Percentiles rank a stretch among this genome's conserved stretches.
These are phyloP conservation scores for Hydractinia echinata DNA, from an alignment of 30 jellyfish, hydroid and myxozoan species.

Conservation along the genomic window DNA sequence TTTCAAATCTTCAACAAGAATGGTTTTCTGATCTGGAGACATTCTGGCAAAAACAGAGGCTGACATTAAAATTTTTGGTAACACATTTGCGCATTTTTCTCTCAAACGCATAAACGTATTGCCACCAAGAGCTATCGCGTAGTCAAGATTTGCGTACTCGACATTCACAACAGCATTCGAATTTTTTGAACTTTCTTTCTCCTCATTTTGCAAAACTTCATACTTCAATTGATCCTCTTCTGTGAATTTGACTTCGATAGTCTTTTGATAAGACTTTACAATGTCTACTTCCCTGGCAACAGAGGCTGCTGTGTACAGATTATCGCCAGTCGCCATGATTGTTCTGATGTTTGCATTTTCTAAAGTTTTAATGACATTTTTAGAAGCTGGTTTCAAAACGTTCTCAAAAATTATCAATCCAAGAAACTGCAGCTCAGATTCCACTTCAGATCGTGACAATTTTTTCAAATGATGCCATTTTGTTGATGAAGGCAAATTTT, in stretches of 20 bases:
- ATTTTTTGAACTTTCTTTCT: neutral
- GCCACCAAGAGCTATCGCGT: slow-evolving; percentile 22
- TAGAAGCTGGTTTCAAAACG: slow-evolving; percentile 19
- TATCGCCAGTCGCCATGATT: slow-evolving; percentile 62
- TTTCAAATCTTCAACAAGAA: slow-evolving; percentile 34
- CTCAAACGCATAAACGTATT: slow-evolving; percentile 3
- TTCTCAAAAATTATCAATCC: slow-evolving; percentile 41
- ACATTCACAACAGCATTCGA: neutral
- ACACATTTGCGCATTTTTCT: slow-evolving; percentile 2
- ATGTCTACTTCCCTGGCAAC: slow-evolving; percentile 37
- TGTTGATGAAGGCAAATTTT: neutral
- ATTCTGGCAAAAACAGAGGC: slow-evolving; percentile 42
- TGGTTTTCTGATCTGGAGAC: slow-evolving; percentile 52
- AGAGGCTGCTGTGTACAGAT: slow-evolving; percentile 40
- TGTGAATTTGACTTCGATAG: slow-evolving; percentile 1
- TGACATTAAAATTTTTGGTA: slow-evolving; percentile 17
- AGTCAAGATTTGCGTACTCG: neutral
- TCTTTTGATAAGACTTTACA: neutral
- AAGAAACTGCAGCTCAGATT: slow-evolving; percentile 27
- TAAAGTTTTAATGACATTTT: slow-evolving; percentile 13
- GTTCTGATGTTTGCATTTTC: slow-evolving; percentile 38
- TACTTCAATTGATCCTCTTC: slow-evolving; percentile 1
- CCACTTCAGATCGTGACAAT: slow-evolving; percentile 33
- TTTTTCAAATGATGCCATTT: neutral
- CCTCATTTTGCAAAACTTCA: neutral